Conservation (phyloP, 1,140 invertebrate genomes). For the Bemisia tabaci region DNA sequence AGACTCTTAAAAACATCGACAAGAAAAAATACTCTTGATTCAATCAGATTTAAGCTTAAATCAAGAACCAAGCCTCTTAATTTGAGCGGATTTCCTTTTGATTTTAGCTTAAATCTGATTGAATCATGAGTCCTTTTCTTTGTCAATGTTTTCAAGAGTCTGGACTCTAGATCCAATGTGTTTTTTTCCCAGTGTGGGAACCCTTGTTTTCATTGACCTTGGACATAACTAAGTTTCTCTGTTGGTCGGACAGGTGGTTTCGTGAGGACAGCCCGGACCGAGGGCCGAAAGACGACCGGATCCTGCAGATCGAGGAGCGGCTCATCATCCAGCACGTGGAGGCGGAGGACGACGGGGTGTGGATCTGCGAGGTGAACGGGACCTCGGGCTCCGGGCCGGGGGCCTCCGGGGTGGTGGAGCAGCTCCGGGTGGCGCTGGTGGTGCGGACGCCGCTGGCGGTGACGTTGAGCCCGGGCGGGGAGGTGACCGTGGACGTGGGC, state of each 20-base stretch:
- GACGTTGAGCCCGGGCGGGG: conserved; percentile 23
- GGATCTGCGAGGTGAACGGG: conserved; percentile 34
- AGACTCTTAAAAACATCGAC: too few species aligned
- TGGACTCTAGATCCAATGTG: too few species aligned
- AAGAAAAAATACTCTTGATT: too few species aligned
- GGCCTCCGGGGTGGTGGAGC: not conserved
- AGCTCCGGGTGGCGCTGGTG: conserved; percentile 28
- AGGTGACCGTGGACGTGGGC: conserved; percentile 34
- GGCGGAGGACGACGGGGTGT: conserved; percentile 30
- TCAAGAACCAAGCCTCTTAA: too few species aligned
- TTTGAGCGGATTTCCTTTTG: too few species aligned
- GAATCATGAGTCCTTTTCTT: too few species aligned
- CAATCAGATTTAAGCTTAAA: too few species aligned
- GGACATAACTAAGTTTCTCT: too few species aligned
- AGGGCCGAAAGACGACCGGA: conserved; percentile 18
- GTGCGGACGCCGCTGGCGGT: conserved; percentile 22
- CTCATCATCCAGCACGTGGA: conserved; percentile 27
- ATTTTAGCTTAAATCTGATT: too few species aligned
- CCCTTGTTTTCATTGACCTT: too few species aligned
- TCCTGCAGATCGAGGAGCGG: conserved; percentile 22
- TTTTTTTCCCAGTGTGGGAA: too few species aligned
- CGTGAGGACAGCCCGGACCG: conserved; percentile 2
- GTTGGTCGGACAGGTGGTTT: conserved; percentile 3
- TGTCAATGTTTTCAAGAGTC: too few species aligned
- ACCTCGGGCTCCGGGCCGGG: conserved; percentile 23